Evolutionary conservation across 2,113 vertebrate genomes (phyloP).

Genomic region (Oncorhynchus mykiss): DNA sequence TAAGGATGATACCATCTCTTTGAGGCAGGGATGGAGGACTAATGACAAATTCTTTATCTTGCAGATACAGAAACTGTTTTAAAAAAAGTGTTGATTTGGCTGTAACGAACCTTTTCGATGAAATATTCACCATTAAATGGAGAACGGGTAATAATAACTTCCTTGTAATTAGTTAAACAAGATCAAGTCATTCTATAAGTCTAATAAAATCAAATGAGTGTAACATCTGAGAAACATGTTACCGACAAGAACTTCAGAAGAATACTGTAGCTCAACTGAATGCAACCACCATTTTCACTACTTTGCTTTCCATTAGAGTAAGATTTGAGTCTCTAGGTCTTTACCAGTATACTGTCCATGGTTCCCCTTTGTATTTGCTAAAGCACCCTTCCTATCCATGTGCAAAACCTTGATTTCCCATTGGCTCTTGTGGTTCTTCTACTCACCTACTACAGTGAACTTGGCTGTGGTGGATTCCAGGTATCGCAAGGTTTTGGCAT

Average conservation of each 20-base stretch:
- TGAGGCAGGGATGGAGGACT: too few species aligned
- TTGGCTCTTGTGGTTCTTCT: neutral
- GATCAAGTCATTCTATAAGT: neutral
- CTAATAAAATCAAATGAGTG: neutral
- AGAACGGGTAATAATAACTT: too few species aligned
- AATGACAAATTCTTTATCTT: too few species aligned
- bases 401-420: neutral
- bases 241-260: neutral
- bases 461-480: neutral
- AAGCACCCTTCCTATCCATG: neutral
- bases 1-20: too few species aligned
- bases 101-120: too few species aligned
- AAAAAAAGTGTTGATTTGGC: too few species aligned
- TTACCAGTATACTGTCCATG: too few species aligned
- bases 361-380: neutral
- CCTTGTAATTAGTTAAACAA: neutral
- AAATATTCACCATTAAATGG: too few species aligned
- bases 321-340: neutral
- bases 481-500: constrained; percentile 51
- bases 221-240: neutral
- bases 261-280: neutral
- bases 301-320: neutral
- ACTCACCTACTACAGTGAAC: constrained; percentile 62
- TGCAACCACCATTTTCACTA: neutral
- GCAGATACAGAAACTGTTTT: too few species aligned